Evolutionary conservation across 2,888 invertebrate species (phyloP), one percentile per base, ranked within the genome.

Genomic region (Athalia rosae): DNA sequence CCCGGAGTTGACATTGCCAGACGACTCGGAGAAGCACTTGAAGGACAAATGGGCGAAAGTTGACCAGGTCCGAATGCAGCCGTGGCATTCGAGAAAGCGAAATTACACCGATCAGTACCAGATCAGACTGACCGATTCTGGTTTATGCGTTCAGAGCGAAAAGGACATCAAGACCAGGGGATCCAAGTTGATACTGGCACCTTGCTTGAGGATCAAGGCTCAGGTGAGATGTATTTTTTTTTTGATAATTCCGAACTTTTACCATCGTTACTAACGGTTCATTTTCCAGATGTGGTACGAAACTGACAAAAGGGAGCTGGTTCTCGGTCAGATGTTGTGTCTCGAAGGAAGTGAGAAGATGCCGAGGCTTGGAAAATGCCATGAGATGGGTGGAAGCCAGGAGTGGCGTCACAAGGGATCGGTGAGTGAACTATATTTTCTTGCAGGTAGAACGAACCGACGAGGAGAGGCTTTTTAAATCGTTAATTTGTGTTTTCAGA

Each of bases 361-460:
- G 67, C 96, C 97, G 0, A 91, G 93, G 77, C 91, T 99, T 8
- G 94, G 95, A 83, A 98, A 99, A 90, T 99, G 99, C 86, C 98
- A 98, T 85, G 97, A 97, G 88, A 95, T 97, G 91, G 95, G 96
- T 9, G 96, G 96, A 0, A 93, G 95, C 81, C 99, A 99, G 90
- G 96, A 97, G 85, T 99, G 99, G 99, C 94, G 94, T 76, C 95
- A 96, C 87, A 94, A 94, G 80, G 93, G 93, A 80, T 91, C 93
- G 83, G 96, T 96, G 90, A 90, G 87, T 87, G 4, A 28, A 28
- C 28, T 28, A 28, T 28, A 28, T 28, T 28, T 28, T 28, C 2
- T 28, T 28, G 28, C 28, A 28, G 2, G 28, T 28, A 2, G 28
- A 28, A 28, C 28, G 28, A 28, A 28, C 28, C 28, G 28, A 28